These are phyloP conservation scores for Bubo scandiacus DNA, from an alignment of 2,113 vertebrate species.

Conservation along the genomic window DNA sequence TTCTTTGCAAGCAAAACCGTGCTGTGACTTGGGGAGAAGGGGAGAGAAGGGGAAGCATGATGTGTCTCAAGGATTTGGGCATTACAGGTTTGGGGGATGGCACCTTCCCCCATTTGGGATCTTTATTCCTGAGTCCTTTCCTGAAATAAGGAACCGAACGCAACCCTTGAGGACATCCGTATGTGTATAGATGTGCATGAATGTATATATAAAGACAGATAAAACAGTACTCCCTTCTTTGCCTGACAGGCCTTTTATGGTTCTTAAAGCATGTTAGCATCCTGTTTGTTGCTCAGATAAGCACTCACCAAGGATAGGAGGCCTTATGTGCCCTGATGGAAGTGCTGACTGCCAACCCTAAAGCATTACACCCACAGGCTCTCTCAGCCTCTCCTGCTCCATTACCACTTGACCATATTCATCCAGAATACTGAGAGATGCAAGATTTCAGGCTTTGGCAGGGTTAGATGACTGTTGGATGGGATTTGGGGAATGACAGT, in stretches of 20 bases:
- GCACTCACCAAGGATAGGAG: background rate
- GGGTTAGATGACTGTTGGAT: background rate
- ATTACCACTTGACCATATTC: background rate
- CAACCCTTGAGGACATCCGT: background rate
- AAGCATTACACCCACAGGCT: background rate
- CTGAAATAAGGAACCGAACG: background rate
- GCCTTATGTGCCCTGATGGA: background rate
- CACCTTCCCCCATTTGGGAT: background rate
- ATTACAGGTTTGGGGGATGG: background rate
- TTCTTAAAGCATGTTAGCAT: background rate
- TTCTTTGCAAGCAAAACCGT: background rate
- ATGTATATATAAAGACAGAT: background rate
- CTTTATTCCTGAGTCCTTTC: background rate
- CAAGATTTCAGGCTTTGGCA: background rate
- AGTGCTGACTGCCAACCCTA: background rate
- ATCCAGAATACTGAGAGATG: background rate
- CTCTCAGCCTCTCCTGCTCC: background rate
- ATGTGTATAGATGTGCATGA: background rate
- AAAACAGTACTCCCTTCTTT: background rate
- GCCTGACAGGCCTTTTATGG: background rate
- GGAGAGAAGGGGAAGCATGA: no score
- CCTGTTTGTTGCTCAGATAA: background rate
- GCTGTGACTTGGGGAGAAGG: background rate
- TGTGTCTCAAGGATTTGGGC: background rate
- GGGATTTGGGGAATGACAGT: background rate